These are phyloP conservation scores for Morpho achilles DNA, from an alignment of 2,888 invertebrate genomes.

Conservation along the genomic window DNA sequence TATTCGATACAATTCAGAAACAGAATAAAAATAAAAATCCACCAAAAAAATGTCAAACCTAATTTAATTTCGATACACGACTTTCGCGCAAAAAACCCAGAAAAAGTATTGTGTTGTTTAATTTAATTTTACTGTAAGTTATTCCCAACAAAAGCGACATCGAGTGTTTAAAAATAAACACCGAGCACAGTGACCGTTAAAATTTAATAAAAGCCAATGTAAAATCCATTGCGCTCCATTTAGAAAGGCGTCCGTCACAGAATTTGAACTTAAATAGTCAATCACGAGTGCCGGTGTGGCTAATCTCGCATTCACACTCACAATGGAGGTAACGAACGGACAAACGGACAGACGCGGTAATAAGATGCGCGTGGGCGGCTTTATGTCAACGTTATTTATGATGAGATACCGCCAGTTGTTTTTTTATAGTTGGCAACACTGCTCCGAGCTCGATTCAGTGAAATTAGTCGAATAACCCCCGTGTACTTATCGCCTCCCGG, in stretches of 20 bases:
- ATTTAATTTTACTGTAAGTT: conserved; percentile 10
- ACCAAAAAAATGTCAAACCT: background rate
- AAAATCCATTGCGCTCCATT: conserved; percentile 29
- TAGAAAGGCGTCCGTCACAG: conserved; percentile 60
- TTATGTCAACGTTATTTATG: conserved; percentile 77
- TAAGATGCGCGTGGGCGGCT: conserved; percentile 75
- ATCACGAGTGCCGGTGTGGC: conserved; percentile 73
- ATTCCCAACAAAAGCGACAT: conserved; percentile 3
- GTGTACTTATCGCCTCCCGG: conserved; percentile 18
- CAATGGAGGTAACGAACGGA: conserved; percentile 77
- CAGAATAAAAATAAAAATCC: background rate
- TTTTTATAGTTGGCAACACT: conserved; percentile 14
- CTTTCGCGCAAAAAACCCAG: conserved; percentile 3
- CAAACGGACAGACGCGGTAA: conserved; percentile 73
- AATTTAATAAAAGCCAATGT: conserved; percentile 17
- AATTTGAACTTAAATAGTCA: conserved; percentile 73
- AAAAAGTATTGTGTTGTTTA: conserved; percentile 4
- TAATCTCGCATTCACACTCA: conserved; percentile 72
- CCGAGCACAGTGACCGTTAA: conserved; percentile 9
- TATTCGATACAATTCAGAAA: no score
- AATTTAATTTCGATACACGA: background rate
- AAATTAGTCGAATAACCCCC: conserved; percentile 21
- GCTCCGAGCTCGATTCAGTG: conserved; percentile 10
- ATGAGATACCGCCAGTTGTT: conserved; percentile 44
- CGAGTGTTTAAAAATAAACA: conserved; percentile 6